Evolutionary conservation across 2,113 vertebrate genomes (phyloP), one percentile per base, ranked within the genome.

Genomic region (Poecile atricapillus): DNA sequence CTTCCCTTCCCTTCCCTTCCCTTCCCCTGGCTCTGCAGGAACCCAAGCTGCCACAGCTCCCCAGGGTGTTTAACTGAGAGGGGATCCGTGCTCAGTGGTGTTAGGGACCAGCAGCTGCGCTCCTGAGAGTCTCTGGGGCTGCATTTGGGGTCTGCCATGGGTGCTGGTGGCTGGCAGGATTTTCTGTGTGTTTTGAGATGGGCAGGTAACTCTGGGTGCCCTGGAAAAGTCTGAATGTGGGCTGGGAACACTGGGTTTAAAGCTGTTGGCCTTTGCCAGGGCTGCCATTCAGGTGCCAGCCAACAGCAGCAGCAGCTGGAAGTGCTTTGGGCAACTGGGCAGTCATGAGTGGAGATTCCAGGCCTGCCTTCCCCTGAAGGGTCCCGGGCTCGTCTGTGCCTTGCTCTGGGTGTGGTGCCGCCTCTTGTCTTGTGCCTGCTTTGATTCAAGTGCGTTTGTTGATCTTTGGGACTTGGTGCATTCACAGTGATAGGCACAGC

Each of bases 21-120:
- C 47, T 50, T n/a, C 1, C 27, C 41, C 37, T 4, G 18, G 43
- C 59, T 82, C 73, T 83, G 30, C 58, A 46, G 80, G 71, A 27
- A 37, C 28, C 68, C 55, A 23, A 20, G 23, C 8, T 12, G 49
- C 55, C 3, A 1, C 35, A 8, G 28, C 43, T 22, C 23, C 43
- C 50, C 4, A 0, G 30, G 55, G 44, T 2, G 1, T 39, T 86
- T 37, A 30, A 11, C 17, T 0, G 0, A 23, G 47, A 46, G 10
- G 21, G 10, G 7, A 56, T 16, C n/a, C 37, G 1, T 0, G 49
- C 53, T 50, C 35, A 13, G 70, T 0, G 0, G 50, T 5, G 3
- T 53, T 49, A 65, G 49, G 39, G 71, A 52, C 7, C 41, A 6
- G 5, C n/a, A 58, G 41, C 27, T 8, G 3, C 52, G 53, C 63